A percentile compares a stretch with the other conserved stretches of the same genome.
Evolutionary conservation across 2,113 vertebrate genomes (phyloP).

Genomic region (Athene cunicularia): DNA sequence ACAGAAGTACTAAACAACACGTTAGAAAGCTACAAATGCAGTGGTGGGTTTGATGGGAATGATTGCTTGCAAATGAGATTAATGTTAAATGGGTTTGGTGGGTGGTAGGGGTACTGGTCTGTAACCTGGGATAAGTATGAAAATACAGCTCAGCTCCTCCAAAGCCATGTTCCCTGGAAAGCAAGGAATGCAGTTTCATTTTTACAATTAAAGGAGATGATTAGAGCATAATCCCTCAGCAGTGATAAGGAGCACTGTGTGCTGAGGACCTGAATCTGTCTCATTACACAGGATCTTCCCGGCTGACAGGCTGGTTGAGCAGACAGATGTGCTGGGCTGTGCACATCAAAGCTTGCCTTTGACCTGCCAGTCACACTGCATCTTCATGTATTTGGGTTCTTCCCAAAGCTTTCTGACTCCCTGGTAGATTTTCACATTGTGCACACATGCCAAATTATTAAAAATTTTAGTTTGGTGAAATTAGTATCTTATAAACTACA

Average conservation of each 20-base stretch:
- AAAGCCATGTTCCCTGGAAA: neutral
- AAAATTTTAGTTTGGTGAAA: conserved; percentile 1
- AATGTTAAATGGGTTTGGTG: neutral
- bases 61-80: neutral
- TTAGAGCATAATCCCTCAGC: conserved; percentile 31
- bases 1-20: neutral
- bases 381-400: neutral
- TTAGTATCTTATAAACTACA: neutral
- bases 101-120: neutral
- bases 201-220: conserved; percentile 24
- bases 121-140: neutral
- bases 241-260: neutral
- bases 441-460: neutral
- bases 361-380: conserved; percentile 15
- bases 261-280: conserved; percentile 6
- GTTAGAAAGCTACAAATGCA: neutral
- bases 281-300: neutral
- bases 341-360: conserved; percentile 52
- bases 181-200: neutral
- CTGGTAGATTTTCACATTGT: neutral
- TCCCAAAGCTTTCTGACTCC: conserved; percentile 6
- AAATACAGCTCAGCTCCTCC: neutral
- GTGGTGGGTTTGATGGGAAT: neutral
- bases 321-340: neutral
- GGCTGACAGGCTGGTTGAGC: conserved; percentile 18